Evolutionary conservation across 2,113 vertebrate species (phyloP).

Genomic region (Tor tambroides): DNA sequence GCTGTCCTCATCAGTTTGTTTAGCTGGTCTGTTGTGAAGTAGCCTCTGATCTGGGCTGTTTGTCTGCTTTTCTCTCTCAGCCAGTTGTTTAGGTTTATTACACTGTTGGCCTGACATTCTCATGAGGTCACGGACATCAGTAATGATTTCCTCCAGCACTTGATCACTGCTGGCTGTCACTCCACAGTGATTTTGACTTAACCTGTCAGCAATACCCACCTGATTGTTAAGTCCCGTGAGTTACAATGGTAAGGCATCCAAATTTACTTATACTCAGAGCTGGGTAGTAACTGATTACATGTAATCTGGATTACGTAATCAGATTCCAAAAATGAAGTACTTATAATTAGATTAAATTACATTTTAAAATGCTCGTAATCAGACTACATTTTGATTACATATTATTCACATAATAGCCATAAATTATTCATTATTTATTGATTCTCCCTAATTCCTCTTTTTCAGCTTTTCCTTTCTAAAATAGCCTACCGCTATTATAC

Average conservation of each 20-base stretch:
- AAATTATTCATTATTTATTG: too few relatives aligned
- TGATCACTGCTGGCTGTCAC: neutral
- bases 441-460: too few relatives aligned
- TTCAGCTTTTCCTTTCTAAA: too few relatives aligned
- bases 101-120: neutral
- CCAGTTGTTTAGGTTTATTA: slow-evolving; percentile 14
- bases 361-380: too few relatives aligned
- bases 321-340: too few relatives aligned
- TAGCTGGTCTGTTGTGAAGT: neutral
- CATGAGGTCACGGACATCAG: slow-evolving; percentile 11
- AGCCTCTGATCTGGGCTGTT: neutral
- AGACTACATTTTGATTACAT: too few relatives aligned
- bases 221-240: neutral
- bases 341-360: too few relatives aligned
- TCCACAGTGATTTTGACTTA: neutral
- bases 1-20: slow-evolving; percentile 8
- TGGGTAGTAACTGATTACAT: too few relatives aligned
- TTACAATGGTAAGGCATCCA: neutral
- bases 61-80: neutral
- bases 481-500: too few relatives aligned
- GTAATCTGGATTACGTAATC: too few relatives aligned
- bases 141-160: neutral
- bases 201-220: neutral
- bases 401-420: too few relatives aligned
- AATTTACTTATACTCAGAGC: neutral